Evolutionary conservation across 2,888 invertebrate genomes (phyloP).

Genomic region (Volucella bombylans): DNA sequence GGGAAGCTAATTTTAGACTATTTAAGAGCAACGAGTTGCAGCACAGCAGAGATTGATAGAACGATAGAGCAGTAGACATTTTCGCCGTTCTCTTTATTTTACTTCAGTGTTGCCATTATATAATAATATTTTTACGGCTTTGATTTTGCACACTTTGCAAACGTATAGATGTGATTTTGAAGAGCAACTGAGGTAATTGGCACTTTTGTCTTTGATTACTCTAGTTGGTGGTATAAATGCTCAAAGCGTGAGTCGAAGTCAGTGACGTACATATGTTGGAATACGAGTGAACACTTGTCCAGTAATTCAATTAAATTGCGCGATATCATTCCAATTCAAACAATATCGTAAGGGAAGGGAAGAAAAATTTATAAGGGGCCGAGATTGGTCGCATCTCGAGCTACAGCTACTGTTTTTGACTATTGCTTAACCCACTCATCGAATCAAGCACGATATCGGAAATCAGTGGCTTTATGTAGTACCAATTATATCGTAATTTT

Average conservation of each 20-base stretch:
- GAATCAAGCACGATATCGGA: too few species aligned
- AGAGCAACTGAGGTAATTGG: too few species aligned
- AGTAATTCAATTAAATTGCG: background rate
- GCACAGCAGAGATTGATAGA: too few species aligned
- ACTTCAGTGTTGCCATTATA: slow-evolving; percentile 29
- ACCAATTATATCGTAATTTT: too few species aligned
- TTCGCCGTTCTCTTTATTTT: slow-evolving; percentile 25
- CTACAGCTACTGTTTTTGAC: background rate
- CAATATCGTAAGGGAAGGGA: background rate
- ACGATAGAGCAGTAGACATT: slow-evolving; percentile 10
- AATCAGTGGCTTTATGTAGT: too few species aligned
- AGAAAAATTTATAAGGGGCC: background rate
- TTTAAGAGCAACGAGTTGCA: background rate
- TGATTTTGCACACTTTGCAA: too few species aligned
- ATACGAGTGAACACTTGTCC: background rate
- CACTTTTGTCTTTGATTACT: too few species aligned
- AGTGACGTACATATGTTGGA: background rate
- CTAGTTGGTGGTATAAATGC: too few species aligned
- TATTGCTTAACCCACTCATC: background rate
- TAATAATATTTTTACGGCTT: background rate
- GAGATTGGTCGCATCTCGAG: background rate
- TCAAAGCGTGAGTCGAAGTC: background rate
- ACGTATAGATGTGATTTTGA: too few species aligned
- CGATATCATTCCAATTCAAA: background rate
- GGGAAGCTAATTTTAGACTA: slow-evolving; percentile 15